Evolutionary conservation across 2,797 vertebrate genomes (phyloP).

Genomic region (Manis pentadactyla): DNA sequence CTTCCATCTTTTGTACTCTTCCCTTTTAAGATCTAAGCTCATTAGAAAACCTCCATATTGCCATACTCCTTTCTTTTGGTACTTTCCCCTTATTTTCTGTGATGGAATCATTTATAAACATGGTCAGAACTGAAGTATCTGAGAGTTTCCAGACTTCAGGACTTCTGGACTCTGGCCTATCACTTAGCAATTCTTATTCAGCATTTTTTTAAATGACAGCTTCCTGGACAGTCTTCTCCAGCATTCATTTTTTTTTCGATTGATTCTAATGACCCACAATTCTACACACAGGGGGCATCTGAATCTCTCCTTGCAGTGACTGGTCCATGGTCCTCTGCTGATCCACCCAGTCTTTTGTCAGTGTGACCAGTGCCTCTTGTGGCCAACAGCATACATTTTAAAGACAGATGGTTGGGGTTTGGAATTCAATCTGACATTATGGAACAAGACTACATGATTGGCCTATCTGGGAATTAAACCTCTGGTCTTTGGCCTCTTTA

Average conservation of each 20-base stretch:
- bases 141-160: background rate
- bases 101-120: background rate
- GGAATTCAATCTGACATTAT: background rate
- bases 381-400: background rate
- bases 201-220: background rate
- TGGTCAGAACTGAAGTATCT: background rate
- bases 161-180: background rate
- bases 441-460: constrained; percentile 2
- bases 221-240: background rate
- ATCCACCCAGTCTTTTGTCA: background rate
- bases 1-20: background rate
- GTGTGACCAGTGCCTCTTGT: background rate
- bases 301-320: background rate
- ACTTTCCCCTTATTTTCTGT: background rate
- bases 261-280: background rate
- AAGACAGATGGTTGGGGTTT: background rate
- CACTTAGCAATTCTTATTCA: background rate
- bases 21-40: background rate
- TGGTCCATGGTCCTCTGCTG: background rate
- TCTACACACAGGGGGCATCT: background rate
- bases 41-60: background rate
- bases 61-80: background rate
- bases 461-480: background rate
- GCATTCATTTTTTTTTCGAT: background rate
- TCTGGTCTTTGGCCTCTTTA: background rate